Conservation (phyloP, 2,797 vertebrate genomes). For the Notoglanidium macrostoma region DNA sequence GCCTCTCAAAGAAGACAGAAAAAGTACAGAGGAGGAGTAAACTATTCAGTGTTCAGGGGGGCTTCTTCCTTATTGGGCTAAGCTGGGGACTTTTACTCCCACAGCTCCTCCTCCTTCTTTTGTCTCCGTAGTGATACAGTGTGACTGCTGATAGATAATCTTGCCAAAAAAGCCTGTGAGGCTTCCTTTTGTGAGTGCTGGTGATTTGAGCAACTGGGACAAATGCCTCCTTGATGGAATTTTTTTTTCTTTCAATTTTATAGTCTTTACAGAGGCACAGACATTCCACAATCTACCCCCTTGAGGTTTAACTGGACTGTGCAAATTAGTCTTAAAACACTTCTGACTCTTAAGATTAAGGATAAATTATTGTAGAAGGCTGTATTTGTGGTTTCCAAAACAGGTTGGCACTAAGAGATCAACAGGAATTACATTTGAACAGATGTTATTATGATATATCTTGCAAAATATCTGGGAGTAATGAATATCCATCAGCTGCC, state of each 20-base stretch:
- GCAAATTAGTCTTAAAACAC: not conserved
- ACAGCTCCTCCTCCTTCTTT: conserved; percentile 69
- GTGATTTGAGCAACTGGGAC: conserved; percentile 64
- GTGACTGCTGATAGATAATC: conserved; percentile 71
- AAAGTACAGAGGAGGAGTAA: conserved; percentile 72
- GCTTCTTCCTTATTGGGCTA: conserved; percentile 67
- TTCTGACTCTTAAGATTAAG: not conserved
- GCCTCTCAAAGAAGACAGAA: conserved; percentile 61
- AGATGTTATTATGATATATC: not conserved
- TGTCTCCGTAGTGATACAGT: conserved; percentile 73
- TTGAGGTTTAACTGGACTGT: conserved; percentile 38
- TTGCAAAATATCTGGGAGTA: not conserved
- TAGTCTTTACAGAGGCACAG: conserved; percentile 36
- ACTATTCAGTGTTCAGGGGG: conserved; percentile 62
- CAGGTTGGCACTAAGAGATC: not conserved
- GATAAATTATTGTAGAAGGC: not conserved
- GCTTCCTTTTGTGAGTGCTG: conserved; percentile 63
- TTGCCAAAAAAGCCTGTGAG: conserved; percentile 62
- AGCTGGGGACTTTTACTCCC: conserved; percentile 66
- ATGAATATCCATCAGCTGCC: not conserved
- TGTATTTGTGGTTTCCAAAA: not conserved
- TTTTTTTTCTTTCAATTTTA: conserved; percentile 48
- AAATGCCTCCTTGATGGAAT: conserved; percentile 49
- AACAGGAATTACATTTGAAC: too few species aligned
- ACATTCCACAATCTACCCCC: conserved; percentile 40